Evolutionary conservation across 2,113 vertebrate species (phyloP), one percentile per base, ranked within the genome.

Genomic region (Phaetusa simplex): DNA sequence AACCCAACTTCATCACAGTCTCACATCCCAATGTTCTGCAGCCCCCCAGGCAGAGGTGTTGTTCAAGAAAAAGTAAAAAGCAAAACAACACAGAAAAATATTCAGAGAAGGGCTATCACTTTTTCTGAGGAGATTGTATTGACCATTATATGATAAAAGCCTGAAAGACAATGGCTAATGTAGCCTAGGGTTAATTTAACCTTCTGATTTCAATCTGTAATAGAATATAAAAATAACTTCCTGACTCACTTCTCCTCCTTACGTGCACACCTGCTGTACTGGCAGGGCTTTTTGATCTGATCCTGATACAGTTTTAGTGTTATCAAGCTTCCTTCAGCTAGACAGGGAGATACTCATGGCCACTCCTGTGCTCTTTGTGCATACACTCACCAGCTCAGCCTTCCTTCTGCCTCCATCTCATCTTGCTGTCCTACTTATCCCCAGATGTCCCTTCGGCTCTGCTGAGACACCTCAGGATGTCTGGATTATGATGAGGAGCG

Each of bases 201-300:
- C 49, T 96, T 96, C 90, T 61, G 71, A 66, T 93, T 95, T 94
- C 74, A 53, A 53, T 69, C 73, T 61, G 58, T 40, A 65, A 59
- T 20, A 29, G 56, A 76, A 82, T 85, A 72, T 72, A 43, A 79
- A 96, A 96, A 88, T 71, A 91, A 24, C 71, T 90, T 49, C n/a
- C 27, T 59, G 71, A 24, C 67, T 93, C 47, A 6, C 32, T 84
- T 40, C 66, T 91, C 26, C 27, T 55, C 55, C 69, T 89, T 80
- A 30, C 67, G 73, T 72, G 81, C 21, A 65, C 84, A 95, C 61
- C 73, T 94, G 73, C 81, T 59, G 77, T 61, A 64, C 73, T 93
- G 93, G 89, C 73, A 94, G 78, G 73, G 26, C 26, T 76, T 85
- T 87, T 21, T 49, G 12, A 49, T 79, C 62, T 87, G 52, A 79